A percentile compares a stretch with the other conserved stretches of the same genome.
phyloP scores from a whole-genome alignment of 2,113 vertebrate genomes.

The Vulpes ferrilata region DNA sequence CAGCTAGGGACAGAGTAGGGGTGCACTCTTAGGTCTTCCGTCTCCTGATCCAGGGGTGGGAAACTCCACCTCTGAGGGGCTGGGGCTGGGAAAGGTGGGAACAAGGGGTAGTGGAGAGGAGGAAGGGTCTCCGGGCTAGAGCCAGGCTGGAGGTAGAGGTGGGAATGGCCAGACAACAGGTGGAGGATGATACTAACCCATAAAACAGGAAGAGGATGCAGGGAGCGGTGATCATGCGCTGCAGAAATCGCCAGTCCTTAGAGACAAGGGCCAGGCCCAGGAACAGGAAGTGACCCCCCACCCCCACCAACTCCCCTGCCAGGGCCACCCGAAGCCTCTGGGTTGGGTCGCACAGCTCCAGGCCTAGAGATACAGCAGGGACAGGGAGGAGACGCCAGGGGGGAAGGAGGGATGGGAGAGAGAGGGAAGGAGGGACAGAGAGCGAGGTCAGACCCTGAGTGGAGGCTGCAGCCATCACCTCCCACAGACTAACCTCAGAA shows the following conservation, averaged over 20 bases:
- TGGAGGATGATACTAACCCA: slow-evolving; percentile 85
- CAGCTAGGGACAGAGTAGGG: slow-evolving; percentile 83
- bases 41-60: background rate
- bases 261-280: slow-evolving; percentile 92
- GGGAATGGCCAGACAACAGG: background rate
- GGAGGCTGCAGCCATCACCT: slow-evolving; percentile 22
- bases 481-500: slow-evolving; percentile 50
- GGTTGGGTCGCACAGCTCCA: slow-evolving; percentile 94
- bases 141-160: background rate
- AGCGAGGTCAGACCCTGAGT: slow-evolving; percentile 64
- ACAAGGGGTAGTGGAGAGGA: background rate
- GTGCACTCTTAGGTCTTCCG: background rate
- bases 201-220: slow-evolving; percentile 93
- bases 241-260: slow-evolving; percentile 92
- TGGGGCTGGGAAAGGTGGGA: background rate
- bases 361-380: slow-evolving; percentile 85
- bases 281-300: slow-evolving; percentile 93
- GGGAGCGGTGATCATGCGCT: slow-evolving; percentile 91
- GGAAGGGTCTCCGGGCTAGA: background rate
- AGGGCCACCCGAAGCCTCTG: slow-evolving; percentile 90
- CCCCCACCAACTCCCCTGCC: slow-evolving; percentile 90
- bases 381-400: slow-evolving; percentile 35
- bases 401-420: background rate
- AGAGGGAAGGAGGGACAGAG: slow-evolving; percentile 45
- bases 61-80: background rate